These are phyloP conservation scores for Caenorhabditis sp. DNA, from an alignment of 2,888 invertebrate species.

Conservation along the genomic window DNA sequence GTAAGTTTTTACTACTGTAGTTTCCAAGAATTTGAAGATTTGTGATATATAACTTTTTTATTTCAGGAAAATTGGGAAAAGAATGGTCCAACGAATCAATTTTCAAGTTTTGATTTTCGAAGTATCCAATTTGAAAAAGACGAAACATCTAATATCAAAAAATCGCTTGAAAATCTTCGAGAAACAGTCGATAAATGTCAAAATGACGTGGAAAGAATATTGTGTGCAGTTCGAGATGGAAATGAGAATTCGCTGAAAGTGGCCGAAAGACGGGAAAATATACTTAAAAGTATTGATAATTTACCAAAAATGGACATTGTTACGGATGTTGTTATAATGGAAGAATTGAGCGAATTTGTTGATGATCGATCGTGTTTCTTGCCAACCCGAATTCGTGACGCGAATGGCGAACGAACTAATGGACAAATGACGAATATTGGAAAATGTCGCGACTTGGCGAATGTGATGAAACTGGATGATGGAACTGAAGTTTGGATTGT, in stretches of 20 bases:
- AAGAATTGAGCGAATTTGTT: neutral
- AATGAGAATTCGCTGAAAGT: constrained; percentile 33
- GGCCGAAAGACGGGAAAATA: constrained; percentile 14
- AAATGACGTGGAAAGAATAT: constrained; percentile 9
- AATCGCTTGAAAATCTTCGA: neutral
- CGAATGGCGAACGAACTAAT: neutral
- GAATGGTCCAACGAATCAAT: too few species aligned
- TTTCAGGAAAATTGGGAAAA: neutral
- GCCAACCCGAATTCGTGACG: neutral
- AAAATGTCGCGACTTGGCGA: constrained; percentile 12
- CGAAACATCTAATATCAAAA: neutral
- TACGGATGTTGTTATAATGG: constrained; percentile 22
- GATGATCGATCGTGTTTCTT: neutral
- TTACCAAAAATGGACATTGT: constrained; percentile 12
- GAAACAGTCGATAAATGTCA: constrained; percentile 4
- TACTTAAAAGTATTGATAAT: constrained; percentile 17
- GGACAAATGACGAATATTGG: neutral
- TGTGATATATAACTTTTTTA: too few species aligned
- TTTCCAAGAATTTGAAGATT: neutral
- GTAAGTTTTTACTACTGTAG: neutral
- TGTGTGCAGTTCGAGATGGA: constrained; percentile 19
- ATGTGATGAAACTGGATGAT: constrained; percentile 24
- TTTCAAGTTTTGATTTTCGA: too few species aligned
- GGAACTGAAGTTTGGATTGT: constrained; percentile 24
- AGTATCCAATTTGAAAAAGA: neutral